These are phyloP conservation scores for Erythrolamprus reginae DNA, from an alignment of 2,113 vertebrate genomes.

Conservation along the genomic window DNA sequence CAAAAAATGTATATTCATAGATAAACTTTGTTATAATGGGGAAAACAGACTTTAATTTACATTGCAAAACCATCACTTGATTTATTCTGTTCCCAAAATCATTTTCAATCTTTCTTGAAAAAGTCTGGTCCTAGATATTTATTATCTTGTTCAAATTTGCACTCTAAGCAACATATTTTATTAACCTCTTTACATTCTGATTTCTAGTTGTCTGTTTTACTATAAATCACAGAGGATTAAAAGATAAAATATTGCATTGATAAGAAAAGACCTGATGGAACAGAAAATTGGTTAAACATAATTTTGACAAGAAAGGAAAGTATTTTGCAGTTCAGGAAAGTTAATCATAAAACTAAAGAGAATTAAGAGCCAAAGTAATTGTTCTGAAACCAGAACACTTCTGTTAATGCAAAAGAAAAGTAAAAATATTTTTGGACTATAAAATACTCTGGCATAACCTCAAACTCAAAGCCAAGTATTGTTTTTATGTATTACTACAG, in stretches of 20 bases:
- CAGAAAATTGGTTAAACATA: background rate
- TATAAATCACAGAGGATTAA: background rate
- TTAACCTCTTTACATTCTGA: background rate
- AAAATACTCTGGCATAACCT: background rate
- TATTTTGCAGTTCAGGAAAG: background rate
- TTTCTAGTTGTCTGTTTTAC: background rate
- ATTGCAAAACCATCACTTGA: background rate
- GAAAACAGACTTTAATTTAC: background rate
- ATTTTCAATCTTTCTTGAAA: background rate
- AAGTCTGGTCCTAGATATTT: background rate
- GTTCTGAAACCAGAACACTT: background rate
- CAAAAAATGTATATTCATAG: background rate
- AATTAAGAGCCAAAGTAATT: background rate
- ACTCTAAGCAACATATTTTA: background rate
- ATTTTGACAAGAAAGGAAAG: background rate
- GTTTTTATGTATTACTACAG: too few species aligned
- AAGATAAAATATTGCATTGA: background rate
- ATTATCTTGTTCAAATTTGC: background rate
- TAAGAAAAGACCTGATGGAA: background rate
- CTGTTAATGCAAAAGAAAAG: background rate
- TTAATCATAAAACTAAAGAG: background rate
- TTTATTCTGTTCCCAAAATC: background rate
- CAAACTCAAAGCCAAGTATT: background rate
- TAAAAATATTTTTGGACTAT: background rate
- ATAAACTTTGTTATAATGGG: background rate